Conservation (phyloP, 2,797 vertebrate genomes). For the Pogoniulus pusillus region DNA sequence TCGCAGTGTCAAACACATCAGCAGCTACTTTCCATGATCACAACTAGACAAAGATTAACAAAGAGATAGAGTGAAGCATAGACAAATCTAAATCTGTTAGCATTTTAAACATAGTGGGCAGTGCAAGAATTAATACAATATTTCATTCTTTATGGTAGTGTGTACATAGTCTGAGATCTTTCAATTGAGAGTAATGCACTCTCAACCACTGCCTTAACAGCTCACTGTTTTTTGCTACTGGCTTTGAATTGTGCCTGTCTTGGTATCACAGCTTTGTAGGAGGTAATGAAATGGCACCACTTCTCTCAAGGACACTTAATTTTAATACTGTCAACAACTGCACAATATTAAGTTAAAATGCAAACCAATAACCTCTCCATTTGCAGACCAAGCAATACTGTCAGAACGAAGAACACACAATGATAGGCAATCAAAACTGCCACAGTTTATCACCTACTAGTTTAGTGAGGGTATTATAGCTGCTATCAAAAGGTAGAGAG, state of each 20-base stretch:
- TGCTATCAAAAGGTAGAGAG: neutral
- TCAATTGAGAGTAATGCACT: neutral
- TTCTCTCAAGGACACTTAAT: constrained; percentile 16
- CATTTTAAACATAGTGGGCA: neutral
- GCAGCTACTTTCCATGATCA: neutral
- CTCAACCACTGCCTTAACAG: neutral
- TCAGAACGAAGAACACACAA: neutral
- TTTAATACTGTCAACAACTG: neutral
- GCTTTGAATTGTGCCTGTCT: neutral
- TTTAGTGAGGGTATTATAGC: neutral
- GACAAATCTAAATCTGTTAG: neutral
- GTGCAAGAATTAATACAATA: neutral
- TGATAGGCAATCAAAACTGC: neutral
- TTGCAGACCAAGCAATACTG: neutral
- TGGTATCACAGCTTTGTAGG: neutral
- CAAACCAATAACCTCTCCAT: neutral
- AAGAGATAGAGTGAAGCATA: neutral
- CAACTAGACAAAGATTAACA: neutral
- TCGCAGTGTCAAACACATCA: neutral
- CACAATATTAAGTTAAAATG: constrained; percentile 9
- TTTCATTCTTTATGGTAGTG: neutral
- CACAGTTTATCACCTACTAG: neutral
- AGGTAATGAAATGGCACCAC: constrained; percentile 4
- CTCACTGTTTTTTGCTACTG: neutral
- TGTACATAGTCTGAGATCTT: neutral